Base-by-base conservation (phyloP, 1,140 invertebrate species). In the Sycophaga agraensis region DNA sequence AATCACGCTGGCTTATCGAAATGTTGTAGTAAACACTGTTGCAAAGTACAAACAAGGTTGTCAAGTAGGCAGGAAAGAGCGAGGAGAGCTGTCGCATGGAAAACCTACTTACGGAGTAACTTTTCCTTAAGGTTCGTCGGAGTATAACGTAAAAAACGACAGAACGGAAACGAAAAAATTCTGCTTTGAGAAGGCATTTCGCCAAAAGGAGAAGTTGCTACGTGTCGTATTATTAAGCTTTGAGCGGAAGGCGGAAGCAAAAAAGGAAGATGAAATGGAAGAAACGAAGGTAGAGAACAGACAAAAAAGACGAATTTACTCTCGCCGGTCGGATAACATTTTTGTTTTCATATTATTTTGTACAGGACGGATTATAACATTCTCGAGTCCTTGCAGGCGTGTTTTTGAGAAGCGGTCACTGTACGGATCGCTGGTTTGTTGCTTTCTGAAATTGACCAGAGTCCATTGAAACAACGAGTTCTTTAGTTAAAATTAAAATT, bases 41-140 rank as follows among this genome's bases (percentile, higher is more conserved):
- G 39, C 16, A 17, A 54, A 42, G 21, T 42, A 55, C 26, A 43
- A 55, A 55, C 39, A 55, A 55, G 39, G n/a, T 31, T 37, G 21
- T 39, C 9, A 2, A 24, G 19, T 39, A n/a, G 4, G 19, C 8
- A 39, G n/a, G 16, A 37, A 42, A 28, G 35, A 42, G 31, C 22
- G n/a, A n/a, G 3, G 19, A 50, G 37, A 50, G 31, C 12, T 19
- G 12, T 21, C 17, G 48, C 17, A 4, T 21, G 31, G 2, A 50
- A 37, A 2, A 19, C 17, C 17, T 42, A 42, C 21, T 54, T 54
- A 42, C 14, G 26, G 42, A 34, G 37, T 22, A 37, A 50, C 0
- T 49, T 48, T 16, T 48, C 14, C 17, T 14, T 48, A 28, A 48
- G 24, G 28, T 24, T 24, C 5, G 8, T 28, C 28, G 17, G 2